phyloP scores from a whole-genome alignment of 2,113 vertebrate species.

The Limnothrissa miodon region DNA sequence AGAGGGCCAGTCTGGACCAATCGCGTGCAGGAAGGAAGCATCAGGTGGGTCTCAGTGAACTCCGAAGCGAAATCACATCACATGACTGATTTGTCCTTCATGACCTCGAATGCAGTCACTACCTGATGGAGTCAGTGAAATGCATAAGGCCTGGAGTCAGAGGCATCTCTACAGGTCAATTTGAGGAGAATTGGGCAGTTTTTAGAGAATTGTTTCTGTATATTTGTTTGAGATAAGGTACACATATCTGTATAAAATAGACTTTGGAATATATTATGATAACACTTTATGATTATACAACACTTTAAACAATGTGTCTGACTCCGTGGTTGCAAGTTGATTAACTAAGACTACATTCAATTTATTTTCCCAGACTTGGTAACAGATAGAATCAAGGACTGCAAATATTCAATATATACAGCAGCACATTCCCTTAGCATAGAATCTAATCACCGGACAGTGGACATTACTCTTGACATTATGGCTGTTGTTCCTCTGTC shows the following conservation, averaged over 20 bases:
- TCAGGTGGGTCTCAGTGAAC: slow-evolving; percentile 30
- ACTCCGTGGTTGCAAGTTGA: too few relatives aligned
- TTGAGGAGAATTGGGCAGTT: background rate
- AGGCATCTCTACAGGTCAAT: background rate
- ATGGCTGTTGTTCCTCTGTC: background rate
- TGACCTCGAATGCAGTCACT: background rate
- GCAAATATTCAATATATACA: too few relatives aligned
- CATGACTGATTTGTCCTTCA: slow-evolving; percentile 25
- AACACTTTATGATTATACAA: background rate
- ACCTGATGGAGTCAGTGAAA: background rate
- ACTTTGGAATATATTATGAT: background rate
- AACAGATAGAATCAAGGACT: background rate
- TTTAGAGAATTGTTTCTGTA: background rate
- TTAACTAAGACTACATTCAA: background rate
- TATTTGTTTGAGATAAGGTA: background rate
- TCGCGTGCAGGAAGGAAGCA: slow-evolving; percentile 17
- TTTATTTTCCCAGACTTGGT: background rate
- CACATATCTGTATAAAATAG: background rate
- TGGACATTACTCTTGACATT: background rate
- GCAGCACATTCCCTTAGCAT: too few relatives aligned
- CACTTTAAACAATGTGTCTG: too few relatives aligned
- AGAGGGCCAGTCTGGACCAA: slow-evolving; percentile 21
- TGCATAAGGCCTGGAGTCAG: background rate
- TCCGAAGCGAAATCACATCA: slow-evolving; percentile 22
- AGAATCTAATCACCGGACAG: too few relatives aligned